Percentiles rank a stretch among this genome's conserved stretches.
Conservation (phyloP, 2,888 invertebrate genomes). For the Fragum whitleyi region DNA sequence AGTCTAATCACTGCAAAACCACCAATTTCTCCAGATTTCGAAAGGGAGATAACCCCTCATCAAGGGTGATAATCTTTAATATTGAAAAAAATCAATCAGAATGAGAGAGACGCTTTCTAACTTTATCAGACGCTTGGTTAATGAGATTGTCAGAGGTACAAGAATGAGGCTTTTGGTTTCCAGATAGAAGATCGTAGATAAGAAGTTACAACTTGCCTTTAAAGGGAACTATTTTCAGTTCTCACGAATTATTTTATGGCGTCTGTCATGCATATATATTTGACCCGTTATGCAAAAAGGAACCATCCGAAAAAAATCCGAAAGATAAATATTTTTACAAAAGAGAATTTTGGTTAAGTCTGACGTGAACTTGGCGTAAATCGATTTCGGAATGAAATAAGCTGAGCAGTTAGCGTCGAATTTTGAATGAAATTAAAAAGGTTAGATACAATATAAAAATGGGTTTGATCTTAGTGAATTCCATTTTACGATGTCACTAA, state of each 20-base stretch:
- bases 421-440: too few relatives aligned
- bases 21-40: conserved; percentile 18
- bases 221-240: background rate
- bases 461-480: too few relatives aligned
- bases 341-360: too few relatives aligned
- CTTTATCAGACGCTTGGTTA: conserved; percentile 16
- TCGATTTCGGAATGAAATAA: too few relatives aligned
- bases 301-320: too few relatives aligned
- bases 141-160: conserved; percentile 26
- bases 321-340: too few relatives aligned
- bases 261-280: background rate
- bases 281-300: too few relatives aligned
- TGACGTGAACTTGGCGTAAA: too few relatives aligned
- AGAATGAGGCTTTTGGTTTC: background rate
- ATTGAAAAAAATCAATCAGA: conserved; percentile 22
- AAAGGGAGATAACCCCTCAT: conserved; percentile 20
- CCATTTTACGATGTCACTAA: too few relatives aligned
- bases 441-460: too few relatives aligned
- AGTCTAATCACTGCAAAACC: conserved; percentile 19
- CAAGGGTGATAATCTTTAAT: conserved; percentile 19
- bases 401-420: too few relatives aligned
- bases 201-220: conserved; percentile 9
- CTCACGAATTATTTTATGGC: background rate
- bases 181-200: conserved; percentile 12
- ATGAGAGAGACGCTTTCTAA: background rate